Evolutionary conservation across 1,140 invertebrate genomes (phyloP).

Genomic region (Bradynema listronoti): DNA sequence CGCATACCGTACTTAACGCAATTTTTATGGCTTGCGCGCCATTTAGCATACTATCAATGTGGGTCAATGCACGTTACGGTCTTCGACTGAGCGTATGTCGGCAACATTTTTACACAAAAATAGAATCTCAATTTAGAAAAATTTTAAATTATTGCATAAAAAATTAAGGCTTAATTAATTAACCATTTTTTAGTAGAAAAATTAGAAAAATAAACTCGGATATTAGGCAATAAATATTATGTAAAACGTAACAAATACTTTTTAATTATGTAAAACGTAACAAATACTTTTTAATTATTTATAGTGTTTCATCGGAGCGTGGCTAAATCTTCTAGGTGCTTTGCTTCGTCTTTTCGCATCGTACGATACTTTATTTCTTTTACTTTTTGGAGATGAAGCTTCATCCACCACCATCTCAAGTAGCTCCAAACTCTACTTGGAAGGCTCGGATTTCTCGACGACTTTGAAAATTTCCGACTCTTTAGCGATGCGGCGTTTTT

Average conservation of each 20-base stretch:
- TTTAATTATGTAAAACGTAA: background rate
- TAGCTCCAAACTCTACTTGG: too few relatives aligned
- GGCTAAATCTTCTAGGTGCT: constrained; percentile 60
- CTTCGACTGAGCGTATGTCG: constrained; percentile 59
- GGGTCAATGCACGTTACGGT: constrained; percentile 60
- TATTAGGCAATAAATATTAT: background rate
- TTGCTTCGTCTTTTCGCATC: constrained; percentile 56
- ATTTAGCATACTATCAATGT: constrained; percentile 60
- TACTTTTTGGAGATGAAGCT: constrained; percentile 6
- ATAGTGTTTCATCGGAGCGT: constrained; percentile 60
- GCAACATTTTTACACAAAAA: background rate
- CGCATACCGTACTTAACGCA: constrained; percentile 59
- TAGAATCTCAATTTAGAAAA: background rate
- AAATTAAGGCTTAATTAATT: background rate
- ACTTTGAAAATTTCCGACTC: too few relatives aligned
- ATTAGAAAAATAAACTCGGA: background rate
- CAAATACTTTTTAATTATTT: constrained; percentile 16
- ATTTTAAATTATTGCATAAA: background rate
- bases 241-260: background rate
- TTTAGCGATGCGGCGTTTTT: too few relatives aligned
- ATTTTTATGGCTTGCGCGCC: constrained; percentile 60
- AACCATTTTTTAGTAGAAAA: background rate
- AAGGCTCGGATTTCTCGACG: too few relatives aligned
- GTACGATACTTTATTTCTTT: constrained; percentile 48
- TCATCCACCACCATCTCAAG: too few relatives aligned